Conservation (phyloP, 2,797 vertebrate species). For the Malurus leucopterus region DNA sequence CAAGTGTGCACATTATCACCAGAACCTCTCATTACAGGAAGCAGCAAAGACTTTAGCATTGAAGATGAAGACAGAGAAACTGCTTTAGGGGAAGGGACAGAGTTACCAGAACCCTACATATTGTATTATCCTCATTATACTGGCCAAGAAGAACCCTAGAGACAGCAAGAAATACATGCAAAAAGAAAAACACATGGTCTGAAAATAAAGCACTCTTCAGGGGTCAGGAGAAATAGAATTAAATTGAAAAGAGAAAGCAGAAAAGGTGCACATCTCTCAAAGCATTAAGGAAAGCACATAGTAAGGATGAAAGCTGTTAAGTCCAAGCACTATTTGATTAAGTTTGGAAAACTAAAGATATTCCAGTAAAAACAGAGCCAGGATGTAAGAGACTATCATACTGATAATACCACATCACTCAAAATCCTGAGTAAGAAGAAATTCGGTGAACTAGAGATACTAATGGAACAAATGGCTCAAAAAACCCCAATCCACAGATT, state of each 20-base stretch:
- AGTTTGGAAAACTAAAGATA: neutral
- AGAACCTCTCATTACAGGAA: neutral
- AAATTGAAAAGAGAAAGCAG: neutral
- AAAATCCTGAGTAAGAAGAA: neutral
- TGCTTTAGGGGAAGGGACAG: neutral
- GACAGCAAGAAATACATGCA: neutral
- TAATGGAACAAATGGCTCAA: neutral
- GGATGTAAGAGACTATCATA: neutral
- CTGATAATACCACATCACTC: neutral
- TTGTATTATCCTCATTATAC: neutral
- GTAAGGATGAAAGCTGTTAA: neutral
- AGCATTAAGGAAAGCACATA: neutral
- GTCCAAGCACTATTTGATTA: neutral
- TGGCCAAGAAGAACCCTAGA: neutral
- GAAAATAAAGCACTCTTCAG: neutral
- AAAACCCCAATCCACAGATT: neutral
- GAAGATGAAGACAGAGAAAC: neutral
- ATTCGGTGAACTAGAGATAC: neutral
- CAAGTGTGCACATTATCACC: neutral
- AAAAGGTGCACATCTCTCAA: neutral
- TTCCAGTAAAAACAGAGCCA: neutral
- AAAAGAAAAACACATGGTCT: neutral
- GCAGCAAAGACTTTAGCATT: neutral
- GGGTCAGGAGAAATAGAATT: neutral
- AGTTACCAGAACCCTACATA: neutral